Evolutionary conservation across 2,113 vertebrate species (phyloP).

Genomic region (Polypterus bichir): DNA sequence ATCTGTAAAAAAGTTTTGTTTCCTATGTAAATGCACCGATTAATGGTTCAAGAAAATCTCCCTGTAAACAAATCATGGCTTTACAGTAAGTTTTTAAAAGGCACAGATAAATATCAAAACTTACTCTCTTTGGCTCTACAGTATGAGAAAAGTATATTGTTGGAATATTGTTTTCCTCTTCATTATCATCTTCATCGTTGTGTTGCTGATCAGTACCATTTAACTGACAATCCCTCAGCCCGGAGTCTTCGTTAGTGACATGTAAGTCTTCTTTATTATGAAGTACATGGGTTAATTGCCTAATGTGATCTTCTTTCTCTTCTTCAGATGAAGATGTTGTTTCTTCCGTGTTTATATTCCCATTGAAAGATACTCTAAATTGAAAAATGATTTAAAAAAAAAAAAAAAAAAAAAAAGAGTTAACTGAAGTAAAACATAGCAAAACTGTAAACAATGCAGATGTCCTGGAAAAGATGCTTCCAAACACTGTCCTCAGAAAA

Average conservation of each 20-base stretch:
- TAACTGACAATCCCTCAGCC: slow-evolving; percentile 25
- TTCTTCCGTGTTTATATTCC: slow-evolving; percentile 58
- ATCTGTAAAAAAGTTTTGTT: too few species aligned
- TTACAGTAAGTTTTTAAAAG: background rate
- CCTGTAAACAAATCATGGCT: too few species aligned
- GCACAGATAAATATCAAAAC: slow-evolving; percentile 2
- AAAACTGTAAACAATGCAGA: slow-evolving; percentile 52
- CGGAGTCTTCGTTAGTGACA: slow-evolving; percentile 22
- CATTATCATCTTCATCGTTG: slow-evolving; percentile 40
- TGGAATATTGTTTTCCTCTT: slow-evolving; percentile 53
- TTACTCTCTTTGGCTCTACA: slow-evolving; percentile 83
- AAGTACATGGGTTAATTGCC: slow-evolving; percentile 5
- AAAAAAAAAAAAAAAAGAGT: slow-evolving; percentile 22
- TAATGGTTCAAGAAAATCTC: too few species aligned
- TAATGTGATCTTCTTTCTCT: slow-evolving; percentile 51
- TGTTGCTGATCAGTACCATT: slow-evolving; percentile 38
- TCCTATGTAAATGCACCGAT: too few species aligned
- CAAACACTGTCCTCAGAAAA: background rate
- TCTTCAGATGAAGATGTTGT: slow-evolving; percentile 71
- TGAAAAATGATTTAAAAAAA: slow-evolving; percentile 38
- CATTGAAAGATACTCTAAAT: slow-evolving; percentile 46
- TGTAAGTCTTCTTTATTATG: slow-evolving; percentile 25
- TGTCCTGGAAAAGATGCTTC: slow-evolving; percentile 21
- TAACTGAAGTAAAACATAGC: slow-evolving; percentile 27
- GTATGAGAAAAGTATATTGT: slow-evolving; percentile 93